Conservation (phyloP, 1,140 invertebrate genomes). For the Cotesia glomerata region DNA sequence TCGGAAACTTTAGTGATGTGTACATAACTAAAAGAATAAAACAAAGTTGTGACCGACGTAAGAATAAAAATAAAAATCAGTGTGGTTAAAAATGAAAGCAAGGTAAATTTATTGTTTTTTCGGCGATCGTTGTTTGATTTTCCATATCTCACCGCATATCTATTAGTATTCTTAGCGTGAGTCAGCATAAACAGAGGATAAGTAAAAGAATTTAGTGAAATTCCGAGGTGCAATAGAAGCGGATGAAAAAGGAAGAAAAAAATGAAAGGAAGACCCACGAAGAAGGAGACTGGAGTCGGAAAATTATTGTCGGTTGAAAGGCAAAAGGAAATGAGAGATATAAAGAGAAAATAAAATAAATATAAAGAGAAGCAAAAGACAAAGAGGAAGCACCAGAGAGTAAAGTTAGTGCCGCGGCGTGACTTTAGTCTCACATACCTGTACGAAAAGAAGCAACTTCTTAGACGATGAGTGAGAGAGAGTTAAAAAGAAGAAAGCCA, state of each 20-base stretch:
- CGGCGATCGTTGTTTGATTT: too few species aligned
- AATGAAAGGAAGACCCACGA: not conserved
- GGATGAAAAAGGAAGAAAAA: not conserved
- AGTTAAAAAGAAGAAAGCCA: not conserved
- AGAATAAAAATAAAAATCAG: not conserved
- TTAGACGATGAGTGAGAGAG: not conserved
- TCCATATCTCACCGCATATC: not conserved
- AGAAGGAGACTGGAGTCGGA: not conserved
- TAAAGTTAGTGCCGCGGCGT: slow-evolving; percentile 4
- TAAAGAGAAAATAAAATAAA: not conserved
- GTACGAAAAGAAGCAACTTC: slow-evolving; percentile 13
- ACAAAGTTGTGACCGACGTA: not conserved
- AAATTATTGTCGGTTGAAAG: slow-evolving; percentile 19
- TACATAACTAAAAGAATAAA: not conserved
- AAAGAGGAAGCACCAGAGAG: not conserved
- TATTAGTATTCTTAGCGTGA: not conserved
- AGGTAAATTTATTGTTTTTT: too few species aligned
- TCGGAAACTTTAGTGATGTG: not conserved
- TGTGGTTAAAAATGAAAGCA: too few species aligned
- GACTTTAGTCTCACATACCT: slow-evolving; percentile 18
- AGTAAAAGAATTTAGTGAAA: not conserved
- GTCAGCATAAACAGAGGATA: not conserved
- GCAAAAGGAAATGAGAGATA: not conserved
- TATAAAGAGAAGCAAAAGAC: not conserved
- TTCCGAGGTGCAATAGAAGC: not conserved